Base-by-base conservation (phyloP, 2,888 invertebrate species). In the Lasioglossum marginatum region DNA sequence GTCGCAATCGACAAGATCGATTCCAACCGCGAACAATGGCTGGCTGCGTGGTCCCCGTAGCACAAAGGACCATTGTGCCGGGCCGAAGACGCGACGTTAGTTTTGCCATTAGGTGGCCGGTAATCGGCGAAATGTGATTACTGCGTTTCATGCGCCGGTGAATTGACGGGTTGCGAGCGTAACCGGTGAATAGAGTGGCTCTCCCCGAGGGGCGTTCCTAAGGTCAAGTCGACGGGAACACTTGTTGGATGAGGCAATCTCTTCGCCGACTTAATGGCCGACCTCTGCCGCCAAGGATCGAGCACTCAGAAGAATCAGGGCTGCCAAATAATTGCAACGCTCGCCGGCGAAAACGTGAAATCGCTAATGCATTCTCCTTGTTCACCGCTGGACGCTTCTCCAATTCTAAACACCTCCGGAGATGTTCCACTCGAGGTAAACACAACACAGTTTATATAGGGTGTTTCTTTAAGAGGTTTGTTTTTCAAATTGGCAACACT, bases 181-280 rank as follows among this genome's bases (percentile, higher is more conserved):
- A 85, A 78, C 52, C 76, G 77, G 43, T 34, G 77, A 68, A 87
- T 78, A 80, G 82, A 84, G 85, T 79, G 72, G 43, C 76, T 88
- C 80, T 84, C 85, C 83, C 86, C 87, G 27, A 74, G 75, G 82
- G 90, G 77, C 85, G 87, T 90, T 90, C 83, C 90, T 89, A 81
- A 81, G 87, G 85, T 85, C 85, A 87, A 88, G 84, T 89, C 88
- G 90, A 89, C 90, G 91, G 89, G 88, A 93, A 94, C 94, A 94
- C 94, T 94, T 94, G 94, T 94, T 94, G 93, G 93, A 92, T 90
- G 89, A 91, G 92, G 92, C 93, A 85, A 85, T 91, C 87, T 77
- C 91, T 60, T 92, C 74, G 78, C 86, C 85, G 86, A 88, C 85
- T 85, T 86, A 79, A 88, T 79, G 77, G 77, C 63, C 81, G 74